Evolutionary conservation across 1,140 invertebrate genomes (phyloP), one percentile per base, ranked within the genome.

Genomic region (Scaptomyza pallida): DNA sequence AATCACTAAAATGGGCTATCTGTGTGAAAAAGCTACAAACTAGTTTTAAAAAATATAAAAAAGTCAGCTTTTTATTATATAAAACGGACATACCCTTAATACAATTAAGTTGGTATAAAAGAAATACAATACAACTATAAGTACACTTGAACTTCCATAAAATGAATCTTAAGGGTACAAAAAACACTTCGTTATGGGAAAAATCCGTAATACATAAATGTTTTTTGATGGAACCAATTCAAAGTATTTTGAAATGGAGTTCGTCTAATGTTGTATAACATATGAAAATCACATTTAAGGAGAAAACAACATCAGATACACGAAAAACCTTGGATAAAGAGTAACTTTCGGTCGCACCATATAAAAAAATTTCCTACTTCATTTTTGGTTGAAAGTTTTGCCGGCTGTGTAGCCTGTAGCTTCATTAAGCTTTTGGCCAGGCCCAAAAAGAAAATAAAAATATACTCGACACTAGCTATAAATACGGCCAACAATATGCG

Each of bases 351-450:
- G 6, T 1, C 26, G 2, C 8, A 30, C 26, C n/a, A n/a, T n/a
- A n/a, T n/a, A n/a, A n/a, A n/a, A n/a, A n/a, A n/a, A n/a, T n/a
- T n/a, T n/a, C n/a, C n/a, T n/a, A n/a, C n/a, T n/a, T n/a, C n/a
- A 2, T 4, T 21, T 21, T 21, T 21, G 2, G 4, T 21, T 21
- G 19, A 21, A 21, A 21, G 45, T 56, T 45, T 17, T 30, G 35
- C 37, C 16, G 3, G 44, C 59, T 69, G 78, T 78, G 6, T 37
- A 43, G 65, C 59, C 43, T 61, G 65, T 47, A 72, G 69, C 78
- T 82, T 81, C 78, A 83, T 81, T 81, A 78, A 44, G 60, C 65
- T 79, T 72, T 75, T 60, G 71, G 59, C 61, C 80, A 68, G 54
- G 41, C 37, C 68, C 77, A 12, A 62, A 76, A 30, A 1, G 1